A percentile compares a stretch with the other conserved stretches of the same genome.
These are phyloP conservation scores for Anthonomus grandis DNA, from an alignment of 1,140 invertebrate genomes.

Conservation along the genomic window DNA sequence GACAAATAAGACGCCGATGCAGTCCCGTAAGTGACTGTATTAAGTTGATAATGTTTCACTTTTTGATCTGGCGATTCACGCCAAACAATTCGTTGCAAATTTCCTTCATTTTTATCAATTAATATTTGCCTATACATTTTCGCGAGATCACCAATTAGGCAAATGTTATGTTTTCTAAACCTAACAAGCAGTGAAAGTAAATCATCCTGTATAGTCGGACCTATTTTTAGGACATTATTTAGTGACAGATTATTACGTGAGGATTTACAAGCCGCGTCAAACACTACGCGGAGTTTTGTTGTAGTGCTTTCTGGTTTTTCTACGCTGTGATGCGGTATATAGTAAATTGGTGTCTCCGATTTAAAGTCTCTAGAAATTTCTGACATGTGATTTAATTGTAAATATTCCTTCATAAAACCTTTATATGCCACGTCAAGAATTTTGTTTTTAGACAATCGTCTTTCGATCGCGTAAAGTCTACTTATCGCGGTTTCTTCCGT, in stretches of 20 bases:
- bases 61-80: constrained; percentile 25
- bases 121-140: constrained; percentile 51
- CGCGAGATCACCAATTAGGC: constrained; percentile 44
- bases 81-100: constrained; percentile 51
- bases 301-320: constrained; percentile 13
- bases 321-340: constrained; percentile 45
- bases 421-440: too few relatives aligned
- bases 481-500: too few relatives aligned
- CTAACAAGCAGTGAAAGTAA: constrained; percentile 46
- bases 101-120: constrained; percentile 39
- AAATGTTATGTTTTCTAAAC: constrained; percentile 45
- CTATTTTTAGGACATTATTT: constrained; percentile 44
- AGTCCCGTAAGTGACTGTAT: constrained; percentile 49
- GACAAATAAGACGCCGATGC: constrained; percentile 44
- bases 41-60: constrained; percentile 41
- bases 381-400: too few relatives aligned
- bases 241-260: constrained; percentile 11
- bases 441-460: too few relatives aligned
- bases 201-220: constrained; percentile 47
- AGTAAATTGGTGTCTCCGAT: too few relatives aligned
- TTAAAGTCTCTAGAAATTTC: too few relatives aligned
- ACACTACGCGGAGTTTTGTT: constrained; percentile 3
- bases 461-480: too few relatives aligned
- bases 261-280: constrained; percentile 3
- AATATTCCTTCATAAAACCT: too few relatives aligned